A percentile compares a stretch with the other conserved stretches of the same genome.
Conservation (phyloP, 2,888 invertebrate species). For the Phalera bucephala region DNA sequence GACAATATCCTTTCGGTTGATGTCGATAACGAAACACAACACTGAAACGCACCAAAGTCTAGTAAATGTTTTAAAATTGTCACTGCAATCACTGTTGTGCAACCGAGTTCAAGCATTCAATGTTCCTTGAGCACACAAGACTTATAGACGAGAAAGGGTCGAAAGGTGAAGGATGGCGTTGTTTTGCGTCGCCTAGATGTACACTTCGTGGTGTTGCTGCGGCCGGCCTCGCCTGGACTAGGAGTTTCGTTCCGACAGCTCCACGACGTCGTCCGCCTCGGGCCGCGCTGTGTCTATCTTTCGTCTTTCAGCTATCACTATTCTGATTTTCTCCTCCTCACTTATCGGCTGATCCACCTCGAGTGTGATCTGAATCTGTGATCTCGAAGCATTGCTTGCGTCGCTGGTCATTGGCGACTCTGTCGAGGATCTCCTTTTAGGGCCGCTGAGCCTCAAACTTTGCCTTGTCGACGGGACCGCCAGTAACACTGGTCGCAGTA, state of each 20-base stretch:
- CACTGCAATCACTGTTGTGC: constrained; percentile 54
- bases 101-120: constrained; percentile 71
- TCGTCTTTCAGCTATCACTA: constrained; percentile 84
- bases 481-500: constrained; percentile 67
- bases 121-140: constrained; percentile 54
- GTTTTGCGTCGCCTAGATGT: constrained; percentile 60
- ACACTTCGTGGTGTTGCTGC: constrained; percentile 78
- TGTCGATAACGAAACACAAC: constrained; percentile 49
- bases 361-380: constrained; percentile 31
- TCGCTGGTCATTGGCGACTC: constrained; percentile 59
- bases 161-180: constrained; percentile 26
- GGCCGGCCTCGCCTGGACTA: constrained; percentile 81
- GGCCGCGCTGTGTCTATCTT: constrained; percentile 77
- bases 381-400: constrained; percentile 43
- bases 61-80: constrained; percentile 25
- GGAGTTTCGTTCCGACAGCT: constrained; percentile 72
- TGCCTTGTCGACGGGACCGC: constrained; percentile 65
- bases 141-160: constrained; percentile 38
- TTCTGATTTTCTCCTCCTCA: constrained; percentile 81
- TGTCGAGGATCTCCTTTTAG: constrained; percentile 57
- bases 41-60: constrained; percentile 33
- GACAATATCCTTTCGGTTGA: constrained; percentile 47
- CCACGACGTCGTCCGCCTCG: constrained; percentile 63
- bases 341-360: constrained; percentile 58
- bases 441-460: constrained; percentile 46